phyloP scores from a whole-genome alignment of 2,113 vertebrate genomes.

The Syngnathus typhle region DNA sequence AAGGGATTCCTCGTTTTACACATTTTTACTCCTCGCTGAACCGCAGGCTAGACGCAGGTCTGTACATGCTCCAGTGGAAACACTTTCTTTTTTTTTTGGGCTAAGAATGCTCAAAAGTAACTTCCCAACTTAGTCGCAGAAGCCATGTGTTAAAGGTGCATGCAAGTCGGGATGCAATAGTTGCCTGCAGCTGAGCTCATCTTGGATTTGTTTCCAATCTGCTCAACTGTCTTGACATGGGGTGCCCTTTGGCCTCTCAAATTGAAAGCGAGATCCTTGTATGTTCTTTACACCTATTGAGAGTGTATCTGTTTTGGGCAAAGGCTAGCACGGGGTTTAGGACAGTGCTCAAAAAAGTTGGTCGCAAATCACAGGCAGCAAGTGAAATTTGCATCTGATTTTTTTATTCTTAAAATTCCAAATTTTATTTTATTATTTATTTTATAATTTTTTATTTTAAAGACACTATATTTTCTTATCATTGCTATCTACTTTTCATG shows the following conservation, averaged over 20 bases:
- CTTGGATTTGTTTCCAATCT: constrained; percentile 34
- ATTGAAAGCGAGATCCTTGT: not conserved
- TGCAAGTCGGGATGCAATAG: constrained; percentile 9
- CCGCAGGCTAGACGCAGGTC: constrained; percentile 9
- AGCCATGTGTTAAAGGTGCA: constrained; percentile 22
- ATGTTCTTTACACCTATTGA: not conserved
- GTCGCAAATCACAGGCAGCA: not conserved
- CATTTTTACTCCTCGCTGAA: constrained; percentile 10
- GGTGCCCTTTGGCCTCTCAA: constrained; percentile 22
- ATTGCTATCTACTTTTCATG: too few relatives aligned
- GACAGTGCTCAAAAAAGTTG: not conserved
- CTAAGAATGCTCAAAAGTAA: constrained; percentile 5
- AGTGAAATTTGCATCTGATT: not conserved
- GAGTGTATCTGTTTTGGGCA: not conserved
- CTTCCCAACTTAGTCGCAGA: constrained; percentile 20
- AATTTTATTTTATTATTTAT: too few relatives aligned
- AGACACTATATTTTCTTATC: too few relatives aligned
- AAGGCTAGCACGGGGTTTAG: not conserved
- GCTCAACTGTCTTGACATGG: constrained; percentile 10
- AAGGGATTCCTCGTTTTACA: constrained; percentile 15
- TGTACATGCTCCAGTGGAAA: constrained; percentile 11
- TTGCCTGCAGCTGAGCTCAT: constrained; percentile 13
- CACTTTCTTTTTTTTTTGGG: not conserved
- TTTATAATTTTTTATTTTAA: too few relatives aligned
- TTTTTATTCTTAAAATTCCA: too few relatives aligned